Conservation (phyloP, 1,140 invertebrate species). For the Brachionus rubens region DNA sequence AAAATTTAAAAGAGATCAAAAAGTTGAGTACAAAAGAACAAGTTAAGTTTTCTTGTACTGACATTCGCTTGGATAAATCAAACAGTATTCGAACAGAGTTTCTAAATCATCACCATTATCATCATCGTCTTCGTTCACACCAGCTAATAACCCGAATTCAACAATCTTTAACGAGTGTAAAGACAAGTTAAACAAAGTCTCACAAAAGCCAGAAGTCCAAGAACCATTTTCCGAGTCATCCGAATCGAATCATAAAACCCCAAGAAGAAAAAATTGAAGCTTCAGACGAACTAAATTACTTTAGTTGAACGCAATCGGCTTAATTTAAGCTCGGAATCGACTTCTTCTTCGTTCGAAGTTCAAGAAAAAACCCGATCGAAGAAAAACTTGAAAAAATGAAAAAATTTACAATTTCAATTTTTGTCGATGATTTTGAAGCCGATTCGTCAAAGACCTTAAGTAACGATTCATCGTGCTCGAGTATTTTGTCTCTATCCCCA, state of each 20-base stretch:
- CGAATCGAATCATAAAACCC: too few relatives aligned
- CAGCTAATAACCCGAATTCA: background rate
- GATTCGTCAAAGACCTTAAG: constrained; percentile 30
- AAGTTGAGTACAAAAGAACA: too few relatives aligned
- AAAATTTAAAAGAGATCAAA: background rate
- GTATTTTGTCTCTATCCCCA: background rate
- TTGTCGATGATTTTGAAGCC: constrained; percentile 39
- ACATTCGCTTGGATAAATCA: background rate
- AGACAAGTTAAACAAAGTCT: background rate
- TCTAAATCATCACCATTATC: background rate
- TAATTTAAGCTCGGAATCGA: background rate
- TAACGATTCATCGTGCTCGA: constrained; percentile 2
- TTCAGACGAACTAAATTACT: background rate
- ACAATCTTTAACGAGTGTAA: background rate
- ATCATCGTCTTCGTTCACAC: background rate
- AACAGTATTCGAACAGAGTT: too few relatives aligned
- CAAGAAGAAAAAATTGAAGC: background rate
- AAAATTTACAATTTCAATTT: constrained; percentile 44
- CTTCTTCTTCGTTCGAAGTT: background rate
- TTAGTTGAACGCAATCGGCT: background rate
- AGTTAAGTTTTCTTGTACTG: background rate
- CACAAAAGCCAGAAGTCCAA: background rate
- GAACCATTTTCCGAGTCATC: background rate
- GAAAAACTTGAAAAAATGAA: background rate
- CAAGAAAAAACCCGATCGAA: background rate